Conservation (phyloP, 2,113 vertebrate species). For the Cranoglanis bouderius region DNA sequence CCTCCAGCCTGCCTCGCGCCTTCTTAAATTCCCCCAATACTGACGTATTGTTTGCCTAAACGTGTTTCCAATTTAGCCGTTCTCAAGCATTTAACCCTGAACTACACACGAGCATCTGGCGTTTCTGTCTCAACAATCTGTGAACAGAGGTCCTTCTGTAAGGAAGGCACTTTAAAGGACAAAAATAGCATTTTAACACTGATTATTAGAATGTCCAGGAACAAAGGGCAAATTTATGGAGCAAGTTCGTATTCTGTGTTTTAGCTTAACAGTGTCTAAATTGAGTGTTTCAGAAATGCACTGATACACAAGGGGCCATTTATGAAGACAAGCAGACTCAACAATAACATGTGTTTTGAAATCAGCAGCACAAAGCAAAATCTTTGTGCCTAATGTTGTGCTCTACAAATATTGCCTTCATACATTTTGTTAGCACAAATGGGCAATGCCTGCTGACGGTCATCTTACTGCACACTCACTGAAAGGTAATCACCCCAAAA, state of each 20-base stretch:
- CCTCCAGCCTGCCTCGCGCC: constrained; percentile 25
- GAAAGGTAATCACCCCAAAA: background rate
- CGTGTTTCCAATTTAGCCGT: constrained; percentile 49
- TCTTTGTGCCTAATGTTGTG: background rate
- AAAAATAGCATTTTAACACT: background rate
- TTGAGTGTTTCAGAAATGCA: background rate
- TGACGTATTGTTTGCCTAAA: constrained; percentile 47
- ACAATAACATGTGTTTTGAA: background rate
- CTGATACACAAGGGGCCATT: constrained; percentile 1
- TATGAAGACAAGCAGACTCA: background rate
- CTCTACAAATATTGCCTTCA: background rate
- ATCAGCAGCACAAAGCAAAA: constrained; percentile 2
- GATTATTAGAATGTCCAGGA: background rate
- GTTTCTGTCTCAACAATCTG: background rate
- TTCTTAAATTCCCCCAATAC: constrained; percentile 46
- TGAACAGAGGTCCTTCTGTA: constrained; percentile 14
- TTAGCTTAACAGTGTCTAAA: background rate
- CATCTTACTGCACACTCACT: background rate
- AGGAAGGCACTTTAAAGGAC: background rate
- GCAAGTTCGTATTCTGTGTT: background rate
- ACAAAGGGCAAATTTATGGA: constrained; percentile 2
- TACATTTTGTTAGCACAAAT: background rate
- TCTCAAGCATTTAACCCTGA: constrained; percentile 30
- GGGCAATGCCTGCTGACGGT: background rate
- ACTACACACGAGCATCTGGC: background rate